Evolutionary conservation across 2,113 vertebrate genomes (phyloP).

Genomic region (Pomatostomus ruficeps): DNA sequence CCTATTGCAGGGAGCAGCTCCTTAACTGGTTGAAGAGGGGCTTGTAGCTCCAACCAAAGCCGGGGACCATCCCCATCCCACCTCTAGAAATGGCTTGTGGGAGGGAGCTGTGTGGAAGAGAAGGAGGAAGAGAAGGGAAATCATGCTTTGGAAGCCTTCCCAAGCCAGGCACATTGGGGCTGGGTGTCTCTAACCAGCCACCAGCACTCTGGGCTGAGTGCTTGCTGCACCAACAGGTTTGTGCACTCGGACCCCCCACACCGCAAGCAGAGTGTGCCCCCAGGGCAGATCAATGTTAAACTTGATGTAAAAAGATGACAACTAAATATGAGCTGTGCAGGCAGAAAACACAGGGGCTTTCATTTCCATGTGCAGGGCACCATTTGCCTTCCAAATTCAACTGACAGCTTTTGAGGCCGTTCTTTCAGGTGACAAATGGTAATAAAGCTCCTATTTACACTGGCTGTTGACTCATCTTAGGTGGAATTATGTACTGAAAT

Average conservation of each 20-base stretch:
- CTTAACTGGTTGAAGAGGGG: not conserved
- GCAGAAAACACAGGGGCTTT: constrained; percentile 37
- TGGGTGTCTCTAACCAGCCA: not conserved
- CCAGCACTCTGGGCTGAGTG: rapidly evolving
- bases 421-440: constrained; percentile 64
- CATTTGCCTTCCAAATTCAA: constrained; percentile 49
- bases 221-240: not conserved
- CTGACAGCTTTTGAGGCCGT: constrained; percentile 59
- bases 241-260: constrained; percentile 14
- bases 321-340: not conserved
- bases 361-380: constrained; percentile 32
- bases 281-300: constrained; percentile 19
- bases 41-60: not conserved
- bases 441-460: constrained; percentile 64
- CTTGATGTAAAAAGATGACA: constrained; percentile 30
- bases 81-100: not conserved
- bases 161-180: not conserved
- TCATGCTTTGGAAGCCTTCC: not conserved
- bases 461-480: constrained; percentile 75
- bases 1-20: not conserved
- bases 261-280: not conserved
- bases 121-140: not conserved
- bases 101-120: not conserved
- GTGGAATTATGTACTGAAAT: constrained; percentile 76
- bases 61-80: not conserved